These are phyloP conservation scores for Pseudeuparius sepicola DNA, from an alignment of 2,888 invertebrate species.

Conservation along the genomic window DNA sequence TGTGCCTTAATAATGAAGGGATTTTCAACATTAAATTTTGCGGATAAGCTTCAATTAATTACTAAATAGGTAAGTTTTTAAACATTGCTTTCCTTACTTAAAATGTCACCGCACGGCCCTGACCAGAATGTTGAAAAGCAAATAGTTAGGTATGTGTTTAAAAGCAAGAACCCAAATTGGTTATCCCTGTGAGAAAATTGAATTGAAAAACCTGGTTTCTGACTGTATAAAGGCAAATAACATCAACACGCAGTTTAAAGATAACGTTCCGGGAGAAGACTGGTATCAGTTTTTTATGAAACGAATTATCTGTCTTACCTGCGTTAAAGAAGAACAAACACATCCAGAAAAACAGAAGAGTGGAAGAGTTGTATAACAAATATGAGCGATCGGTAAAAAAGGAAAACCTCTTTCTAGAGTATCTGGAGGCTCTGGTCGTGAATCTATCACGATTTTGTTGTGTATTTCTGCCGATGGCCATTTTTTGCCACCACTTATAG, in stretches of 20 bases:
- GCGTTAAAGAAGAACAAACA: background rate
- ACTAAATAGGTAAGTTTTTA: too few relatives aligned
- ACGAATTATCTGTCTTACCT: background rate
- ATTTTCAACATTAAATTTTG: too few relatives aligned
- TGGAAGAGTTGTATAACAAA: too few relatives aligned
- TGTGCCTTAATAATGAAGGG: too few relatives aligned
- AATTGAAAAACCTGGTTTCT: background rate
- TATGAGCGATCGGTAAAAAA: conserved; percentile 26
- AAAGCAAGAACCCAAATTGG: background rate
- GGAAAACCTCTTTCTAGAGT: conserved; percentile 23
- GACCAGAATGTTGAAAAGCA: too few relatives aligned
- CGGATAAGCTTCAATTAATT: too few relatives aligned
- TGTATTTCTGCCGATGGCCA: conserved; percentile 23
- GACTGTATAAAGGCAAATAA: conserved; percentile 2
- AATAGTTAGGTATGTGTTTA: background rate
- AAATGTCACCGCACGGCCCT: too few relatives aligned
- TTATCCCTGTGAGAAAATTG: conserved; percentile 1
- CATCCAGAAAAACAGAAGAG: background rate
- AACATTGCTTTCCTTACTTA: too few relatives aligned
- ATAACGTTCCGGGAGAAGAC: conserved; percentile 2
- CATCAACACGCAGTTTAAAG: background rate
- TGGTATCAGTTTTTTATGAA: background rate
- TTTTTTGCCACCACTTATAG: conserved; percentile 25
- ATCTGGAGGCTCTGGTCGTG: conserved; percentile 26
- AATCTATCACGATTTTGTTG: conserved; percentile 26